Percentiles rank a stretch among this genome's conserved stretches.
Evolutionary conservation across 1,140 invertebrate genomes (phyloP).

Genomic region (Catajapyx aquilonaris): DNA sequence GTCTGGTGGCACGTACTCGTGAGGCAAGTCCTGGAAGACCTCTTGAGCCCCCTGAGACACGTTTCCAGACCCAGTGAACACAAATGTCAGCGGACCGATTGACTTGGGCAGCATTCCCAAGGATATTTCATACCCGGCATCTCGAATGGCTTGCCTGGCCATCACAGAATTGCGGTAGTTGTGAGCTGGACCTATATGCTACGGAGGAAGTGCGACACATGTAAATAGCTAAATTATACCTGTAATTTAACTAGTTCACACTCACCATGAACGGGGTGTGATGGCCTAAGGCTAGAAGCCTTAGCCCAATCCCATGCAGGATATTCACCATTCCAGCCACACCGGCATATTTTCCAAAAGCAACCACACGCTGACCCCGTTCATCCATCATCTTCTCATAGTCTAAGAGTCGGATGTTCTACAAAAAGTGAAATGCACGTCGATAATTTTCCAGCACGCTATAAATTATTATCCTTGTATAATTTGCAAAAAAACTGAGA

Average conservation of each 20-base stretch:
- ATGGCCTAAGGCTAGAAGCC: constrained; percentile 86
- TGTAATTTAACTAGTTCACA: too few species aligned
- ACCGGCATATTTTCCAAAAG: constrained; percentile 97
- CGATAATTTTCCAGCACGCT: too few species aligned
- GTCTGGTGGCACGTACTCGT: constrained; percentile 91
- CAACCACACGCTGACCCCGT: constrained; percentile 74
- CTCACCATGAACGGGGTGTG: constrained; percentile 96
- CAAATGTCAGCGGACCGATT: constrained; percentile 89
- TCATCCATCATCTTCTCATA: constrained; percentile 91
- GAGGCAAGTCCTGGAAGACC: constrained; percentile 89
- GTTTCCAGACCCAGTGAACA: constrained; percentile 87
- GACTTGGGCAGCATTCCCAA: constrained; percentile 95
- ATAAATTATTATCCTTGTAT: neutral
- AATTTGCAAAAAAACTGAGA: neutral
- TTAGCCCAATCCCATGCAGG: constrained; percentile 81
- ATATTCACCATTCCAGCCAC: constrained; percentile 99
- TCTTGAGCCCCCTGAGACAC: constrained; percentile 85
- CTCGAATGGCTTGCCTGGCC: constrained; percentile 88
- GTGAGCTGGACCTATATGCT: constrained; percentile 94
- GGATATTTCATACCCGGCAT: constrained; percentile 95
- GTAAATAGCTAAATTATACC: constrained; percentile 3
- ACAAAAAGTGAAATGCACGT: constrained; percentile 8
- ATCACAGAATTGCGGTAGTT: constrained; percentile 96
- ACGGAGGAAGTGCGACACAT: too few species aligned
- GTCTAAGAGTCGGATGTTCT: constrained; percentile 90